A percentile compares a stretch with the other conserved stretches of the same genome.
phyloP scores from a whole-genome alignment of 2,888 invertebrate genomes.

The Eueremaeus valkanovi region DNA sequence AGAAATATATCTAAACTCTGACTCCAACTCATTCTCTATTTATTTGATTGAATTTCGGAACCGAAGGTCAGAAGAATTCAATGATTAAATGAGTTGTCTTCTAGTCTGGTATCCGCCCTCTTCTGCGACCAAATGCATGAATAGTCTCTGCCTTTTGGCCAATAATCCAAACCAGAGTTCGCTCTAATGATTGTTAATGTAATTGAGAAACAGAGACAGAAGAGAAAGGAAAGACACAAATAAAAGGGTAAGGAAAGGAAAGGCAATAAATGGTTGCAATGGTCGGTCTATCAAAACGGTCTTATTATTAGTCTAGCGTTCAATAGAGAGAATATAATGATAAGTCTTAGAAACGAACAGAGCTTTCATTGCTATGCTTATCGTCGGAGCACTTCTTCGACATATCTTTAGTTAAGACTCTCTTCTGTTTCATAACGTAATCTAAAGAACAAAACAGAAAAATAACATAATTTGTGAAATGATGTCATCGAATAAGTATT shows the following conservation, averaged over 20 bases:
- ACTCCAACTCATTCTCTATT: conserved; percentile 5
- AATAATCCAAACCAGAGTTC: conserved; percentile 19
- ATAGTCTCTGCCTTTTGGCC: conserved; percentile 10
- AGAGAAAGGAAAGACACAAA: conserved; percentile 4
- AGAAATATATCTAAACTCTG: background rate
- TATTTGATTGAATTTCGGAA: conserved; percentile 28
- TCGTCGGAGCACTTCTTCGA: background rate
- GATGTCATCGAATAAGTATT: conserved; percentile 27
- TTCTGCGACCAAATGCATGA: background rate
- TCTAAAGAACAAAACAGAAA: background rate
- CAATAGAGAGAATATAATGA: too few species aligned
- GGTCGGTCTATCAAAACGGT: conserved; percentile 5
- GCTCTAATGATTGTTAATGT: conserved; percentile 29
- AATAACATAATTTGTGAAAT: conserved; percentile 22
- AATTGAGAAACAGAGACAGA: background rate
- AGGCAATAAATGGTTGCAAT: background rate
- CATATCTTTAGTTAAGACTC: conserved; percentile 13
- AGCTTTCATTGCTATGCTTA: too few species aligned
- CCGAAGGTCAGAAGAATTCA: conserved; percentile 19
- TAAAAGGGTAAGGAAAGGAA: conserved; percentile 9
- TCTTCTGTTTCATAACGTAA: background rate
- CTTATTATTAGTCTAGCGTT: conserved; percentile 19
- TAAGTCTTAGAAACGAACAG: too few species aligned
- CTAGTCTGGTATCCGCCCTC: conserved; percentile 4
- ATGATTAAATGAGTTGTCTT: conserved; percentile 34